Evolutionary conservation across 2,888 invertebrate species (phyloP), one percentile per base, ranked within the genome.

Genomic region (Resseliella maxima): DNA sequence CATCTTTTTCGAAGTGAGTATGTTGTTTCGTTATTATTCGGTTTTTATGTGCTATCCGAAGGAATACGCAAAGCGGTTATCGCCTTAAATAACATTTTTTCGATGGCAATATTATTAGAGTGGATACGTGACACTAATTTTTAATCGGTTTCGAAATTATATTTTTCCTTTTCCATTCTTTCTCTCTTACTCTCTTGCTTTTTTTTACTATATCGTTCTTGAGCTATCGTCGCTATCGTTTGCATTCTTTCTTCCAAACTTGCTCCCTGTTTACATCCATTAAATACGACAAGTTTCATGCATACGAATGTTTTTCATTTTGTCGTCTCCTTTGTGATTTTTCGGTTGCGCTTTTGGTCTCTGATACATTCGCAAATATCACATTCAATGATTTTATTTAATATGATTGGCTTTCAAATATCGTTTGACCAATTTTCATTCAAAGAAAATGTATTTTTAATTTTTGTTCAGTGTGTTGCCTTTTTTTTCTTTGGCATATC

Each of bases 101-200:
- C 72, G 72, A 72, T 72, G 72, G 8, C 31, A 72, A 72, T 72
- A 72, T 72, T 72, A 72, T 72, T 72, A 35, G 72, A 72, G 36
- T 72, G n/a, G 35, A 72, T 72, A 72, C 72, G 72, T 72, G 72
- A 72, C 72, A 72, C 72, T 72, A 72, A 72, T 72, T 72, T 72
- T 35, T 72, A 72, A 35, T 35, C 72, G 36, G 72, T 72, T 31
- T 72, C 72, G 21, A 35, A 35, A 72, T 35, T 35, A 72, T 72
- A 35, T 72, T 72, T 72, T 35, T 27, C 64, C 54, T 54, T 54
- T n/a, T n/a, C n/a, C n/a, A n/a, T n/a, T 54, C 54, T 54, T 54
- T 54, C n/a, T 54, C 41, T 41, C 41, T 12, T 12, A 8, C 41
- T 41, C 41, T 41, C 41, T 41, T 12, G 5, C 41, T 41, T 8